Base-by-base conservation (phyloP, 2,888 invertebrate species). In the Hydrotaea cyrtoneurina region DNA sequence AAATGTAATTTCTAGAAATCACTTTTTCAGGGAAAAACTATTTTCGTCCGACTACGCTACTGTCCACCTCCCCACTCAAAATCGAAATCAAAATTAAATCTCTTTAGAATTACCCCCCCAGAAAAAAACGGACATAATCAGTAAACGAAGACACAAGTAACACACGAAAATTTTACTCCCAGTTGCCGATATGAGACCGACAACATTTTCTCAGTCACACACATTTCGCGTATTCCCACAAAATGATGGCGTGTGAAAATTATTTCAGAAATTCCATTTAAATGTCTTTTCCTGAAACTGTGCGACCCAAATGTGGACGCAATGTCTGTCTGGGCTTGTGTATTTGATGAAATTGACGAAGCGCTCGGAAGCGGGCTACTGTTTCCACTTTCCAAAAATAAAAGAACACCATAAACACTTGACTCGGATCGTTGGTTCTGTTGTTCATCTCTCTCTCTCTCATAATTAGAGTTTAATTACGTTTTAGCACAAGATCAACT, bases 161-260 rank as follows among this genome's bases (percentile, higher is more conserved):
- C 74, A 74, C 82, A 26, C 17, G 79, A 78, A 64, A 69, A 13
- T 2, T 43, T 55, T 78, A 23, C 59, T 15, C 59, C 23, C 55
- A 55, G 23, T 62, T 46, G 21, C 43, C 39, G 39, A 43, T 43
- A 69, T 69, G 43, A 69, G 43, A 66, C 15, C 43, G 10, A 74
- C 62, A 55, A 62, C 80, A 82, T 86, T 85, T 89, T 90, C 89
- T 87, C 89, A 89, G 89, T 89, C 88, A 86, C 89, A 89, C 88
- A 87, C 86, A 86, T 74, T 85, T 82, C 75, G 55, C 71, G 75
- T 73, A 71, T 85, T 87, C 86, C 86, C 87, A 87, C 78, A 82
- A 86, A 82, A 78, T 76, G 83, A 78, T 78, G 86, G 86, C 90
- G 90, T 90, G 90, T 90, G 90, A 90, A 90, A 88, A 88, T 87